Evolutionary conservation across 2,113 vertebrate species (phyloP), one percentile per base, ranked within the genome.

Genomic region (Alligator sinensis): DNA sequence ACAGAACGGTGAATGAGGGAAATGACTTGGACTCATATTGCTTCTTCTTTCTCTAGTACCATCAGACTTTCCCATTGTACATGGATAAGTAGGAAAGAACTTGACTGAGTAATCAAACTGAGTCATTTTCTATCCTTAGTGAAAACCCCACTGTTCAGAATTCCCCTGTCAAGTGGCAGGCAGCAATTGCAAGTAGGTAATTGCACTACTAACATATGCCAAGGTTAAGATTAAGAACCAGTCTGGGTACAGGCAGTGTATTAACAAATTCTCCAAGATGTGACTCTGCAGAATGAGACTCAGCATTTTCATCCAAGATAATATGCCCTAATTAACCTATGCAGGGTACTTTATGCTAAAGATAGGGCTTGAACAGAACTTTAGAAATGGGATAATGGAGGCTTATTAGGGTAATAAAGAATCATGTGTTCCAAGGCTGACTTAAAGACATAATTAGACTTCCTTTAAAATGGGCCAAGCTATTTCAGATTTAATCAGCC

Each of bases 391-490:
- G 96, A 97, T 97, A 97, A 97, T 96, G 94, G 95, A 96, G 84
- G 96, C 97, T 97, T 97, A 96, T 97, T 97, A 96, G 91, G 96
- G 96, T 97, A 96, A 97, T 97, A 97, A 97, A 96, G 96, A 96
- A 96, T 97, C 95, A 96, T 96, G 96, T 95, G 95, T 96, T 96
- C 96, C 93, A 93, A 95, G 94, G 83, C 94, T 97, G 95, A 96
- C 96, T 96, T 95, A 96, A 96, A 97, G 97, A 95, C 95, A 96
- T 18, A 82, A 95, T 96, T 94, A 97, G 96, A 86, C 95, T 89
- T 95, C 82, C 85, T 93, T 95, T 92, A 95, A 92, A 94, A 93
- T 77, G 89, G 89, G 93, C 89, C 86, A 92, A 96, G 95, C 92
- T 95, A 94, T 94, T 96, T 95, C 92, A 92, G 94, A 95, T 93